Evolutionary conservation across 2,113 vertebrate species (phyloP), one percentile per base, ranked within the genome.

Genomic region (Atrichornis clamosus): DNA sequence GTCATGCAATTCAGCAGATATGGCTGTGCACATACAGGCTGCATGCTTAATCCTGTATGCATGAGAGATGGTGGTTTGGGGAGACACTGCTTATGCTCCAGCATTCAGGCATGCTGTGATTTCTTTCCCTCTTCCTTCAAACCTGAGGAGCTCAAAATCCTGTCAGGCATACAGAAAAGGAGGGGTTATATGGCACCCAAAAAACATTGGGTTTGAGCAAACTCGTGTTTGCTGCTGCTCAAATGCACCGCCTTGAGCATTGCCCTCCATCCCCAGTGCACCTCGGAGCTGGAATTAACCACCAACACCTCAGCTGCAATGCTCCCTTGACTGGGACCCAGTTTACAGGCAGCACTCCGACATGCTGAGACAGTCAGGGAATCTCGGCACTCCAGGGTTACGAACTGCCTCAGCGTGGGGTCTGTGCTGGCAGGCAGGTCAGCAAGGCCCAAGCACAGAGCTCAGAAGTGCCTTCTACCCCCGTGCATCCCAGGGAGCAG

Each of bases 251-350:
- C 2, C 10, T 42, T 42, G 27, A 63, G 70, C 26, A 10, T 1
- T 67, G 21, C 24, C 33, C 23, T 47, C 7, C 37, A 35, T 39
- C 7, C 28, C 11, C 35, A 39, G 8, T 47, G 58, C 60, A 64
- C n/a, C 26, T 10, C 26, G 44, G 32, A 41, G 24, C 23, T 37
- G 16, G 14, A 75, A 42, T 55, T 26, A 26, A 58, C 49, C 9
- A 18, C 3, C 22, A 50, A 6, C 5, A 17, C 1, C 0, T 22
- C 22, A 35, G n/a, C 16, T 3, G 2, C 27, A 65, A 23, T 2
- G 16, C 15, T 37, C 6, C 23, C 33, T 16, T 16, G 4, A 19
- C 0, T 56, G 46, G 33, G 83, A 63, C 4, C 19, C 28, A 32
- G 56, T 44, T 6, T 27, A 24, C 59, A 68, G 41, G 63, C 41